phyloP scores from a whole-genome alignment of 2,888 invertebrate species.

The Pedicia rivosa region DNA sequence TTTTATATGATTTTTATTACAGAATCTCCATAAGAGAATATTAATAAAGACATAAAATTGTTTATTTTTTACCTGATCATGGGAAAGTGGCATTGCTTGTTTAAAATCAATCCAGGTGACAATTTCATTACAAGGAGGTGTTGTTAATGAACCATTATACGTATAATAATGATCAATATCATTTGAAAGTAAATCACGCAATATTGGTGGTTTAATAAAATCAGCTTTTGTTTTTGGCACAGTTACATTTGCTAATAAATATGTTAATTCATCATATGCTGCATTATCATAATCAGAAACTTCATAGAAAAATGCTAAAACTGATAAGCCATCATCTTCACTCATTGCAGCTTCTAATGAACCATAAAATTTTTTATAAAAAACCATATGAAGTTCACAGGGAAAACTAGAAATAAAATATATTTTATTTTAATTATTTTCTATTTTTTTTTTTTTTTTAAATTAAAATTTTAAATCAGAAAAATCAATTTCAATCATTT shows the following conservation, averaged over 20 bases:
- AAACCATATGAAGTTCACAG: conserved; percentile 64
- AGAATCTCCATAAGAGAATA: conserved; percentile 4
- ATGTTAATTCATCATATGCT: conserved; percentile 41
- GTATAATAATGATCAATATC: conserved; percentile 56
- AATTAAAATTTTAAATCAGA: too few species aligned
- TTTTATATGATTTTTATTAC: conserved; percentile 6
- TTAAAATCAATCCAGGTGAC: conserved; percentile 77
- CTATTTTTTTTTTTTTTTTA: too few species aligned
- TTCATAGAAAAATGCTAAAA: conserved; percentile 64
- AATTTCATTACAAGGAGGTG: conserved; percentile 71
- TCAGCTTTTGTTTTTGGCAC: conserved; percentile 34
- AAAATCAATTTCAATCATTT: too few species aligned
- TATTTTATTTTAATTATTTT: neutral
- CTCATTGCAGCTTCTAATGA: conserved; percentile 42
- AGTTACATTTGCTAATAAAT: conserved; percentile 37
- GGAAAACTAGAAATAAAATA: conserved; percentile 37
- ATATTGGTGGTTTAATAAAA: conserved; percentile 34
- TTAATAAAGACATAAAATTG: neutral
- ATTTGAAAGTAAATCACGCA: conserved; percentile 37
- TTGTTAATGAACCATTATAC: conserved; percentile 72
- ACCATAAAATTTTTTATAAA: conserved; percentile 49
- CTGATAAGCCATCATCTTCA: conserved; percentile 57
- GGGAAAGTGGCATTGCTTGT: conserved; percentile 49
- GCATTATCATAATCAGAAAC: conserved; percentile 29
- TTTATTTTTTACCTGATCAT: conserved; percentile 42